Base-by-base conservation (phyloP, 2,113 vertebrate species). In the Chunga burmeisteri region DNA sequence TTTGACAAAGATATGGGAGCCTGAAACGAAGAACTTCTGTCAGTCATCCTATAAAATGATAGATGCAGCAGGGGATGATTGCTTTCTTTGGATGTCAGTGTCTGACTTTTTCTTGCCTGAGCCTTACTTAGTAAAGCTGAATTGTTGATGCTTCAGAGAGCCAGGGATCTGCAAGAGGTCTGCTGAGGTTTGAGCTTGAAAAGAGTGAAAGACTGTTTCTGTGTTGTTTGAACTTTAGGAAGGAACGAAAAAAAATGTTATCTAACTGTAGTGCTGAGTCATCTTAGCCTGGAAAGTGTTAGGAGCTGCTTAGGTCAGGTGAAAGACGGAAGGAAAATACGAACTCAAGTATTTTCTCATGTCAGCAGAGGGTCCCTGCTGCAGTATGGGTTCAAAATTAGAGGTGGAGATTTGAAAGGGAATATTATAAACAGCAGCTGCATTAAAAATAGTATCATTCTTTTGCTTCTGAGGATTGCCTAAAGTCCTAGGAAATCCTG, bases 171-270 rank as follows among this genome's bases (percentile, higher is more conserved):
- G 53, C 42, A 70, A 86, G 50, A n/a, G 47, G 15, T 77, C 75
- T 93, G n/a, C 83, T 81, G 56, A 85, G 32, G 42, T 77, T 66
- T 81, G 81, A 80, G 56, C 58, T 19, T 82, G 87, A 75, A 81
- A 85, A 40, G 53, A 87, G 17, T 87, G 44, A 61, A 96, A 93
- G 56, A 50, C 21, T 90, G 32, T 49, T 71, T 58, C 16, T 74
- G 26, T 70, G 56, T 63, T 87, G 61, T 53, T 61, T 87, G 84
- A 85, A 87, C 44, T 90, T 85, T 25, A 75, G 66, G 47, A 84
- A 86, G 44, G 62, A 91, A 92, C 71, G 30, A 79, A 50, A 88
- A 88, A 91, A 79, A 87, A 47, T 87, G 70, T 87, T 95, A 82
- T 93, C 87, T 86, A 55, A 40, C 23, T 59, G 53, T 46, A 46